A percentile compares a stretch with the other conserved stretches of the same genome.
phyloP scores from a whole-genome alignment of 1,140 invertebrate species.

The Drosophila eugracilis region DNA sequence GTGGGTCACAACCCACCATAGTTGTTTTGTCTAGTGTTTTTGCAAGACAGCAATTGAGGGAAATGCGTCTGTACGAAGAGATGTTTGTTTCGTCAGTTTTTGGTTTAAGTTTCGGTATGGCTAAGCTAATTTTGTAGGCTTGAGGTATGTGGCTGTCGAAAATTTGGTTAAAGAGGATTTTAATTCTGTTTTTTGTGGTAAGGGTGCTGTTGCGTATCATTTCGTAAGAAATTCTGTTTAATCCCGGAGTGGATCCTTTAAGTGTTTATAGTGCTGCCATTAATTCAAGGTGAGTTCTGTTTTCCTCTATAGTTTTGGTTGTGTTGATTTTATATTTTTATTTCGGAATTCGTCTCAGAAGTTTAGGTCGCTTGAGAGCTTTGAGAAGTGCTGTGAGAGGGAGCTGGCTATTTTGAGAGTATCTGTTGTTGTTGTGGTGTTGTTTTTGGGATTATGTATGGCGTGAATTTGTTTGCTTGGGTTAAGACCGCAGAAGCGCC shows the following conservation, averaged over 20 bases:
- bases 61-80: not conserved
- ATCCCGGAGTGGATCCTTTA: not conserved
- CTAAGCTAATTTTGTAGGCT: not conserved
- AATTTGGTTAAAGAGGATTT: not conserved
- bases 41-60: not conserved
- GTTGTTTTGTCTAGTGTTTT: not conserved
- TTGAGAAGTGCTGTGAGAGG: too few relatives aligned
- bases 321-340: not conserved
- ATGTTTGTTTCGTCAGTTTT: too few relatives aligned
- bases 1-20: not conserved
- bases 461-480: too few relatives aligned
- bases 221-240: conserved; percentile 1
- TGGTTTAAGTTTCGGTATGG: too few relatives aligned
- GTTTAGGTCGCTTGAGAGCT: too few relatives aligned
- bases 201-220: not conserved
- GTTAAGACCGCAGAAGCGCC: too few relatives aligned
- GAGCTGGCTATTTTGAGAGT: too few relatives aligned
- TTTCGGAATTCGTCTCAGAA: too few relatives aligned
- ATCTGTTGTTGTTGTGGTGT: too few relatives aligned
- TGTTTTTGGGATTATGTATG: too few relatives aligned
- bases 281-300: too few relatives aligned
- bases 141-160: conserved; percentile 2
- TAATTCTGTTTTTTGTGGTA: conserved; percentile 1
- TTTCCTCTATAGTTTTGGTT: not conserved
- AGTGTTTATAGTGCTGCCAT: too few relatives aligned